Base-by-base conservation (phyloP, 1,140 invertebrate genomes). In the Bombus soroeensis region DNA sequence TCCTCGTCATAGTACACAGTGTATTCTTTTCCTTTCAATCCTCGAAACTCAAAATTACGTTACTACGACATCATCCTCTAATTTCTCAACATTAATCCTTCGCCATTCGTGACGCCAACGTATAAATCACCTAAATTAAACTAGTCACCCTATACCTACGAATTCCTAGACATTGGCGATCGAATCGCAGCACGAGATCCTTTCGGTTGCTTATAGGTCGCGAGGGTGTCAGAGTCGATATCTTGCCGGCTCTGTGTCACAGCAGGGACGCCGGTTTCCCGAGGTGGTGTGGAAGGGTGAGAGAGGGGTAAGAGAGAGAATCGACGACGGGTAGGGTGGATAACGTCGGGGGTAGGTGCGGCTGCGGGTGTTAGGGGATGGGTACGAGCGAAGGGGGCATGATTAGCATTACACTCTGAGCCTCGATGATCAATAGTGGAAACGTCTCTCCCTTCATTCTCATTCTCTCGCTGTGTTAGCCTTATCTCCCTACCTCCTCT, bases 361-460 rank as follows among this genome's bases (percentile, higher is more conserved):
- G 89, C 88, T 83, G 86, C 86, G 87, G 90, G 87, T 88, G 89
- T 86, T 86, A 87, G 90, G 87, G 86, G 82, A 91, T 85, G 90
- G 92, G 90, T 92, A 93, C 88, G 91, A 91, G 91, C 91, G 91
- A 92, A 76, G 92, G 93, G 93, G 94, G 94, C 92, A 94, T 95
- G 94, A 95, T 95, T 95, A 95, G 94, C 94, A 95, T 95, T 95
- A 94, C 94, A 94, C 94, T 95, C 94, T 94, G 94, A 94, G 94
- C 93, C 94, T 94, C 94, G 94, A 95, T 95, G 94, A 95, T 95
- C 94, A 95, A 95, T 95, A 95, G 94, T 95, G 94, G 94, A 95
- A 95, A 95, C 93, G 94, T 94, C 94, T 94, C 94, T 94, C 94
- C 93, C 94, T 94, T 94, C 93, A 94, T 94, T 94, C 92, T 94